A percentile compares a stretch with the other conserved stretches of the same genome.
These are phyloP conservation scores for Xyliphius kryptos DNA, from an alignment of 2,113 vertebrate species.

Conservation along the genomic window DNA sequence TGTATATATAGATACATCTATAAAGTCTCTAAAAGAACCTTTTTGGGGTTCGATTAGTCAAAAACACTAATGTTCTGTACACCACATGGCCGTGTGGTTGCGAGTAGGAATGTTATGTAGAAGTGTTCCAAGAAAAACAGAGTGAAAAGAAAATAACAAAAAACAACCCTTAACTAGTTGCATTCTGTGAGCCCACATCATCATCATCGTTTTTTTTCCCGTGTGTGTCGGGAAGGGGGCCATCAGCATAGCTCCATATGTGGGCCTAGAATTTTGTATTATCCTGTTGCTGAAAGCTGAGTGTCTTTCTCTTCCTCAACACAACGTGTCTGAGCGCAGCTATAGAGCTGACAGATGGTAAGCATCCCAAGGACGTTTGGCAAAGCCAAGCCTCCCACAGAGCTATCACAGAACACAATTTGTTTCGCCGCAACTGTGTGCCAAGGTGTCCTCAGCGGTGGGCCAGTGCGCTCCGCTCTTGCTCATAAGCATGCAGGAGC, in stretches of 20 bases:
- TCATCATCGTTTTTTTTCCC: not conserved
- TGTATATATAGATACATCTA: too few relatives aligned
- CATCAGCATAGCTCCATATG: conserved; percentile 23
- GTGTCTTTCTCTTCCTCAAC: conserved; percentile 22
- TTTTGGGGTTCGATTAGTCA: too few relatives aligned
- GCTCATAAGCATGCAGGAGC: conserved; percentile 37
- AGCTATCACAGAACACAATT: conserved; percentile 46
- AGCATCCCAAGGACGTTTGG: conserved; percentile 42
- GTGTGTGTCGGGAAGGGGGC: conserved; percentile 5
- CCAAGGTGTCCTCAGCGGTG: conserved; percentile 41
- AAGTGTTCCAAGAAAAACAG: not conserved
- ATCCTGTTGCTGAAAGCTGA: conserved; percentile 19
- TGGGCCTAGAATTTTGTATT: conserved; percentile 28
- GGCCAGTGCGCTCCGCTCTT: conserved; percentile 31
- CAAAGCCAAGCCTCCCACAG: conserved; percentile 44
- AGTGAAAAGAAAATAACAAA: not conserved
- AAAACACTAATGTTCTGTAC: too few relatives aligned
- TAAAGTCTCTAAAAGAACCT: too few relatives aligned
- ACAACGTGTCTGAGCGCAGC: conserved; percentile 33
- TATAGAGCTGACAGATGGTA: conserved; percentile 45
- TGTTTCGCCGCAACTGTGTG: conserved; percentile 42
- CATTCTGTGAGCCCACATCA: conserved; percentile 2
- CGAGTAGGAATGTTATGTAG: too few relatives aligned
- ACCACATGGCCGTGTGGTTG: too few relatives aligned
- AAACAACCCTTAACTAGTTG: conserved; percentile 1